Base-by-base conservation (phyloP, 1,140 invertebrate genomes). In the Bombus sibiricus region DNA sequence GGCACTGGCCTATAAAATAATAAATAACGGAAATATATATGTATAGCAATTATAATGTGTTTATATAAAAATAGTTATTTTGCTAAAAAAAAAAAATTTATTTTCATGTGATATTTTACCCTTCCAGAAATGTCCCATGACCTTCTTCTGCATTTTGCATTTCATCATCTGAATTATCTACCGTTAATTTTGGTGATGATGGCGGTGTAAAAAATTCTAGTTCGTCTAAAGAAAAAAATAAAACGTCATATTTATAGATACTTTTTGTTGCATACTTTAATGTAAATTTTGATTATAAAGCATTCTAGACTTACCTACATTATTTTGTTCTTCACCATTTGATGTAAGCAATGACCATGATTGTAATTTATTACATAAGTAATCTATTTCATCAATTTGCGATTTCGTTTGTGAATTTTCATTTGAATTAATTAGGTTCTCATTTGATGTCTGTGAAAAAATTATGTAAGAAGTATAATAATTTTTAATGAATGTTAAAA, bases 91-190 rank as follows among this genome's bases (percentile, higher is more conserved):
- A n/a, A 66, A 59, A 15, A 39, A 15, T 53, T 37, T 57, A n/a
- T 43, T 25, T 73, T 18, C 53, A 43, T 74, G 9, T 37, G 62
- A n/a, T 80, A 83, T 57, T 43, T 89, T 93, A 96, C 95, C 95
- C 95, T 90, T 96, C 95, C 69, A 96, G 95, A 86, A 95, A 96
- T 15, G 95, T 94, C 77, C 95, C 94, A n/a, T 92, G 91, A 43
- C 95, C 92, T 77, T 96, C 96, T 59, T 95, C 93, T 74, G 96
- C 95, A 84, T 91, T 79, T 57, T 90, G 90, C 93, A 95, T 93
- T 76, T 95, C 94, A 71, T 95, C 94, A 43, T 94, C 93, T 25
- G 90, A 93, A 86, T 92, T 87, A 59, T 89, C 77, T 53, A 81
- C 78, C 37, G 89, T 81, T 28, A 89, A 81, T 64, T 86, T 59